Base-by-base conservation (phyloP, 2,888 invertebrate genomes). In the Epistrophe eligans region DNA sequence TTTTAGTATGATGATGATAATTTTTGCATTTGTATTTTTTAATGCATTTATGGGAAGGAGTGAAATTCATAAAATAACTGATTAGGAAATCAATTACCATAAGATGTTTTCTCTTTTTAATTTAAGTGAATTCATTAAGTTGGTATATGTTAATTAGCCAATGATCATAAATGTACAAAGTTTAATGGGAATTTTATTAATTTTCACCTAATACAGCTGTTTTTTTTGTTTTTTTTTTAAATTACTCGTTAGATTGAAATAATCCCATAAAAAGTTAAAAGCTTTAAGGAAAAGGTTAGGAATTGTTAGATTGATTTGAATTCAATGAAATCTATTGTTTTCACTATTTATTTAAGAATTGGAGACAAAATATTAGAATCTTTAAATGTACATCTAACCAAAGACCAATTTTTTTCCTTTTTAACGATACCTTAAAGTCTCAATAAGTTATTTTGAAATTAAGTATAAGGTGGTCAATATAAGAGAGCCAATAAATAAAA, bases 1-100 rank as follows among this genome's bases (percentile, higher is more conserved):
- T 64, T 32, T 64, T 50, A 43, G 40, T n/a, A 24, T 24, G 24
- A 32, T 35, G 62, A 17, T 58, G n/a, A 19, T 45, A 45, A 5
- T 45, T 28, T 45, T 38, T 10, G 38, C 38, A 17, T 64, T 45
- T 64, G 2, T 15, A 55, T 32, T n/a, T 11, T n/a, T 24, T 17
- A 6, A 19, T 50, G 48, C 35, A 67, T 15, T 19, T 15, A 24
- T 24, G 24, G 13, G 6, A 48, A 43, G 10, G 19, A 35, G 64
- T 24, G 19, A 9, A 40, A 24, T 40, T 9, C 10, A 19, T 45
- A 17, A 15, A 45, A 45, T 45, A 17, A 45, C 11, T 19, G 15
- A 62, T 62, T 62, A 62, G n/a, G 15, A 62, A 62, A 24, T 62
- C 62, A 60, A 60, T 60, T 40, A 40, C 6, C 38, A 43, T 62